These are phyloP conservation scores for Ichneumoninae sp. DNA, from an alignment of 2,888 invertebrate genomes.

Conservation along the genomic window DNA sequence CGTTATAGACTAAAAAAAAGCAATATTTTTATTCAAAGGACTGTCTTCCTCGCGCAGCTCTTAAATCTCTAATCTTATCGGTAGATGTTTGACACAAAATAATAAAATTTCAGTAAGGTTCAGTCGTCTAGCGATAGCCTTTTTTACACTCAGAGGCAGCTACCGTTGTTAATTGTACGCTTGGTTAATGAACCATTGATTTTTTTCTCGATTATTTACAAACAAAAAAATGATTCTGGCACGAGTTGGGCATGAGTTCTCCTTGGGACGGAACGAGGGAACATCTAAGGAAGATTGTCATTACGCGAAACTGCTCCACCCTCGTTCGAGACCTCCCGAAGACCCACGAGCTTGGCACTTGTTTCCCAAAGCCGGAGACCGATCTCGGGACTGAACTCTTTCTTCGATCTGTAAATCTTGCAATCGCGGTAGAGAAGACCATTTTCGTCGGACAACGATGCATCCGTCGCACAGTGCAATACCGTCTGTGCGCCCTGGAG, in stretches of 20 bases:
- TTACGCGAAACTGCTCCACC: conserved; percentile 3
- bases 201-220: conserved; percentile 52
- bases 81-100: conserved; percentile 25
- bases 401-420: conserved; percentile 87
- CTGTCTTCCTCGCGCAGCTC: not conserved
- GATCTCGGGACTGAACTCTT: conserved; percentile 87
- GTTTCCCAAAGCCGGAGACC: conserved; percentile 90
- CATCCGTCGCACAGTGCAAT: conserved; percentile 91
- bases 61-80: conserved; percentile 35
- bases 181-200: conserved; percentile 14
- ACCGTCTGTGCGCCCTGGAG: conserved; percentile 92
- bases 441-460: conserved; percentile 86
- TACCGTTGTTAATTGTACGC: conserved; percentile 12
- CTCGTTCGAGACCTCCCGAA: conserved; percentile 62
- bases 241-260: not conserved
- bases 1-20: conserved; percentile 13
- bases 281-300: conserved; percentile 21
- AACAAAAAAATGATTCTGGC: conserved; percentile 24
- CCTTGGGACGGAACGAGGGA: not conserved
- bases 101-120: conserved; percentile 6
- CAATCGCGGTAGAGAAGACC: conserved; percentile 93
- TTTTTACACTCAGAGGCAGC: conserved; percentile 24
- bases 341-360: conserved; percentile 86
- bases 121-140: conserved; percentile 3
- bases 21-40: conserved; percentile 19